Evolutionary conservation across 1,140 invertebrate species (phyloP), one percentile per base, ranked within the genome.

Genomic region (Laupala kohalensis): DNA sequence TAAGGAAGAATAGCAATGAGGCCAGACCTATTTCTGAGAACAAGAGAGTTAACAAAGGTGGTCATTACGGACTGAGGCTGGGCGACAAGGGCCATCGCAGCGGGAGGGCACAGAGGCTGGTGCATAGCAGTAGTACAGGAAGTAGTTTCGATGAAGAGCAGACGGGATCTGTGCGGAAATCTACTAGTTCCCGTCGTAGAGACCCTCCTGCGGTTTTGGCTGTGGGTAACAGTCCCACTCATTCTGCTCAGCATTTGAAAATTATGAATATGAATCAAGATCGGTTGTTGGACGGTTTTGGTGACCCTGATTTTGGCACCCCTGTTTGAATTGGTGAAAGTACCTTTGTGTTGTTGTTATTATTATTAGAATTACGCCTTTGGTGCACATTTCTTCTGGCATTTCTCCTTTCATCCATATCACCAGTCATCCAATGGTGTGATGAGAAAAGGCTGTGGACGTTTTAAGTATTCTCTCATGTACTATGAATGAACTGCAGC

Each of bases 291-390:
- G 81, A 84, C 74, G 84, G 84, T 62, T 82, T 83, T 73, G 85
- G 84, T 6, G 84, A 86, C 80, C 84, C 84, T 0, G 84, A 85
- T 79, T 86, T 86, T 78, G 85, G 85, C 65, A 86, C 85, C 15
- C 85, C 85, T 25, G 85, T 86, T 73, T 86, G 82, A 82, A 70
- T 28, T n/a, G 25, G 15, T 25, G 24, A 5, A 29, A 27, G 12
- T 29, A 29, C 13, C 23, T 37, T 24, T 27, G n/a, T 28, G 25
- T 28, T 5, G 27, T 3, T 23, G 65, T 66, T 66, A 66, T 4
- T 37, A 30, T 68, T 19, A 53, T 19, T 53, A 53, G 37, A 53
- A 53, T 53, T 53, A 53, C 19, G 37, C 37, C 9, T 53, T 53
- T 53, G 19, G 37, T 53, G 37, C 37, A 53, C 37, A 53, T 53